phyloP scores from a whole-genome alignment of 2,888 invertebrate genomes.

The Scaptomyza tumidula region DNA sequence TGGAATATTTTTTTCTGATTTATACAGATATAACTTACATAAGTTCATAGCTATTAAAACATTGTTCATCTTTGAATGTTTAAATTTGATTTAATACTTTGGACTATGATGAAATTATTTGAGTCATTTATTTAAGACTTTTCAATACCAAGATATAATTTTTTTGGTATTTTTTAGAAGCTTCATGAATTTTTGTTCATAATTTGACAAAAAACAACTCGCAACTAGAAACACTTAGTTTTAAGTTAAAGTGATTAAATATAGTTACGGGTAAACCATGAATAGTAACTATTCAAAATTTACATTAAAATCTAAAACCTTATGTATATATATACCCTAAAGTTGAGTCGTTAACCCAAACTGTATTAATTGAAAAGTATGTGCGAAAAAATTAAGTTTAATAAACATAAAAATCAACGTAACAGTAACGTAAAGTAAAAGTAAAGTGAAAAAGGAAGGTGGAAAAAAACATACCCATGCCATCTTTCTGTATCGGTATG shows the following conservation, averaged over 20 bases:
- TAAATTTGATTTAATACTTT: background rate
- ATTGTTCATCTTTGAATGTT: background rate
- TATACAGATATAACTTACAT: background rate
- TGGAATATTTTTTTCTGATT: background rate
- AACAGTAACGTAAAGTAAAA: constrained; percentile 29
- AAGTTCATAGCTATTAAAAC: too few relatives aligned
- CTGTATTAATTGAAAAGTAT: constrained; percentile 16
- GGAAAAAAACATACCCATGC: constrained; percentile 90
- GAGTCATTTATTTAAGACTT: too few relatives aligned
- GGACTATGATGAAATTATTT: background rate
- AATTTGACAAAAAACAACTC: too few relatives aligned
- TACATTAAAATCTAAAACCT: background rate
- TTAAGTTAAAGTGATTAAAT: too few relatives aligned
- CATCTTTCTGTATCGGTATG: constrained; percentile 94
- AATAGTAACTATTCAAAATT: background rate
- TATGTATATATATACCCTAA: background rate
- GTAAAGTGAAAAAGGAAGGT: constrained; percentile 27
- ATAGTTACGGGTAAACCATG: too few relatives aligned
- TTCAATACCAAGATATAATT: too few relatives aligned
- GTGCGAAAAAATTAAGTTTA: constrained; percentile 4
- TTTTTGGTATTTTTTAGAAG: too few relatives aligned
- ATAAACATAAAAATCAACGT: constrained; percentile 21
- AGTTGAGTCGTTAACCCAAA: background rate
- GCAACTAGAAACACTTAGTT: too few relatives aligned
- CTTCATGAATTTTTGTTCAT: too few relatives aligned